Percentiles rank a stretch among this genome's conserved stretches.
Conservation (phyloP, 1,140 invertebrate genomes). For the Platorchestia sp. region DNA sequence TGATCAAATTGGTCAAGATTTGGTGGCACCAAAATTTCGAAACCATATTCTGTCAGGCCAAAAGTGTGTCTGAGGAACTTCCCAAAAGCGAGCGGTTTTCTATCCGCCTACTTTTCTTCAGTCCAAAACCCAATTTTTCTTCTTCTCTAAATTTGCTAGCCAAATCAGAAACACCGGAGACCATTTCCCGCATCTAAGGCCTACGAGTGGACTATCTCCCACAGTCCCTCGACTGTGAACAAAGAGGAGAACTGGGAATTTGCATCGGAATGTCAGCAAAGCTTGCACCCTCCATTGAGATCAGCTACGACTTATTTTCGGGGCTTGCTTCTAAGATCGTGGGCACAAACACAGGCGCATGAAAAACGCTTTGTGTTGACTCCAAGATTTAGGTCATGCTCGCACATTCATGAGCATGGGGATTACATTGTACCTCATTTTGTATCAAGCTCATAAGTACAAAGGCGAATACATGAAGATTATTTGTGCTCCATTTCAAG, state of each 20-base stretch:
- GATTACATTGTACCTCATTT: too few relatives aligned
- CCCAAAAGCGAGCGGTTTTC: background rate
- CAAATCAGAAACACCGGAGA: background rate
- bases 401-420: too few relatives aligned
- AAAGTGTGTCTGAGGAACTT: too few relatives aligned
- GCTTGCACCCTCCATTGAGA: background rate
- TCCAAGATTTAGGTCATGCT: too few relatives aligned
- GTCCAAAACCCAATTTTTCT: background rate
- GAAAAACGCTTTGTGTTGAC: too few relatives aligned
- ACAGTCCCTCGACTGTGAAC: background rate
- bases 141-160: background rate
- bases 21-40: background rate
- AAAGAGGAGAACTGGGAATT: background rate
- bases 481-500: too few relatives aligned
- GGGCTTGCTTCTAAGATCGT: background rate
- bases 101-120: background rate
- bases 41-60: background rate
- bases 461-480: too few relatives aligned
- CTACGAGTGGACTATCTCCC: background rate
- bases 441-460: too few relatives aligned
- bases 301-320: background rate
- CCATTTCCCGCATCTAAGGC: background rate
- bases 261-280: constrained; percentile 20
- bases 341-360: background rate
- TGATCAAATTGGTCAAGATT: too few relatives aligned